phyloP scores from a whole-genome alignment of 2,113 vertebrate genomes.

The Theristicus caerulescens region DNA sequence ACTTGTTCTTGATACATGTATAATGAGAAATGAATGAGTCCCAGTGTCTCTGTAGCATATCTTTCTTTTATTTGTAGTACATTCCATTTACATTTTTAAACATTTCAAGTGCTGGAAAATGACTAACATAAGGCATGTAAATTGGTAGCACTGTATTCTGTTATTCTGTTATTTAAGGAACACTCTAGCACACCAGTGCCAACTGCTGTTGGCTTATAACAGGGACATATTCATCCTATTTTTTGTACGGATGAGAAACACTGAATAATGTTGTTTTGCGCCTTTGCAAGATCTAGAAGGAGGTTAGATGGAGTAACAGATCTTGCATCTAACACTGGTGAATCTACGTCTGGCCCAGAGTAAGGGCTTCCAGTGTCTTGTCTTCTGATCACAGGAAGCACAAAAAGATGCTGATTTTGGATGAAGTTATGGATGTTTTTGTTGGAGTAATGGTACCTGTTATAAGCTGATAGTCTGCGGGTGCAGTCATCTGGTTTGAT shows the following conservation, averaged over 20 bases:
- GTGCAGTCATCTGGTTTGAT: background rate
- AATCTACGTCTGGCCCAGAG: background rate
- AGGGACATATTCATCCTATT: background rate
- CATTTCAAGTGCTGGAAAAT: background rate
- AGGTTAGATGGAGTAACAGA: background rate
- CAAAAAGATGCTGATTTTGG: background rate
- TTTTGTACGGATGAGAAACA: background rate
- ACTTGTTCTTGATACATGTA: background rate
- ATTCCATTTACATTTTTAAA: background rate
- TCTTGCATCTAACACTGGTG: background rate
- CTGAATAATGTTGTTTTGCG: background rate
- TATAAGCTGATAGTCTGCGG: background rate
- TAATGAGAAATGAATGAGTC: background rate
- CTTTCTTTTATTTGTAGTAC: background rate
- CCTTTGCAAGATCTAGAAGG: background rate
- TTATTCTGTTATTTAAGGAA: background rate
- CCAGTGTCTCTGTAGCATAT: background rate
- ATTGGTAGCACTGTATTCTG: background rate
- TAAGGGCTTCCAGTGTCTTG: background rate
- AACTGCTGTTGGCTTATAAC: background rate
- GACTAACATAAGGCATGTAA: background rate
- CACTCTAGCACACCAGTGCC: background rate
- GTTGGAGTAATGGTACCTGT: background rate
- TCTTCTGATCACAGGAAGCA: background rate
- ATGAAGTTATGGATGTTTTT: background rate